Percentiles rank a stretch among this genome's conserved stretches.
Evolutionary conservation across 2,113 vertebrate species (phyloP).

Genomic region (Pelobates fuscus): DNA sequence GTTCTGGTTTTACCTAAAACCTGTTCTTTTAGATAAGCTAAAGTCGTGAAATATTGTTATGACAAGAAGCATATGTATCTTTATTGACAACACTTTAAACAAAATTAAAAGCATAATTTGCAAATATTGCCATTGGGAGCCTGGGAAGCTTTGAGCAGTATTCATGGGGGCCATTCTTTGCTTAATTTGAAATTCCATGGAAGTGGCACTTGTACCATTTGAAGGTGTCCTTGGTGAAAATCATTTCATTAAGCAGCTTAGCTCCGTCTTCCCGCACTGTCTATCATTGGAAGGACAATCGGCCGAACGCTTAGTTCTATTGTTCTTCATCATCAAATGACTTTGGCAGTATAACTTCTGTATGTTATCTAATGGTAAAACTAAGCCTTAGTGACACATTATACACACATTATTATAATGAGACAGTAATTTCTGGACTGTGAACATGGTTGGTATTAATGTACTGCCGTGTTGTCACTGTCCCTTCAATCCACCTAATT

Average conservation of each 20-base stretch:
- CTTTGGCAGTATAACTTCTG: conserved; percentile 25
- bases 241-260: conserved; percentile 44
- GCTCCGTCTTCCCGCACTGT: not conserved
- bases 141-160: not conserved
- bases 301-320: conserved; percentile 25
- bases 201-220: conserved; percentile 29
- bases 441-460: not conserved
- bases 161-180: conserved; percentile 16
- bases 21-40: too few relatives aligned
- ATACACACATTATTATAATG: conserved; percentile 12
- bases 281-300: conserved; percentile 32
- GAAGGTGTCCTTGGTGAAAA: conserved; percentile 45
- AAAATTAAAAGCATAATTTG: not conserved
- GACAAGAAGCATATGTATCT: too few relatives aligned
- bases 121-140: not conserved
- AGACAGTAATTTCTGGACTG: not conserved
- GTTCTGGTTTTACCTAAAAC: too few relatives aligned
- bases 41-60: too few relatives aligned
- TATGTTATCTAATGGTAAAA: conserved; percentile 29
- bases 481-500: not conserved
- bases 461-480: conserved; percentile 12
- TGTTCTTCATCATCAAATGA: conserved; percentile 40
- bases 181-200: conserved; percentile 36
- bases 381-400: conserved; percentile 21
- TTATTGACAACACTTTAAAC: too few relatives aligned